These are phyloP conservation scores for Drosophila leonis DNA, from an alignment of 2,888 invertebrate species.

Conservation along the genomic window DNA sequence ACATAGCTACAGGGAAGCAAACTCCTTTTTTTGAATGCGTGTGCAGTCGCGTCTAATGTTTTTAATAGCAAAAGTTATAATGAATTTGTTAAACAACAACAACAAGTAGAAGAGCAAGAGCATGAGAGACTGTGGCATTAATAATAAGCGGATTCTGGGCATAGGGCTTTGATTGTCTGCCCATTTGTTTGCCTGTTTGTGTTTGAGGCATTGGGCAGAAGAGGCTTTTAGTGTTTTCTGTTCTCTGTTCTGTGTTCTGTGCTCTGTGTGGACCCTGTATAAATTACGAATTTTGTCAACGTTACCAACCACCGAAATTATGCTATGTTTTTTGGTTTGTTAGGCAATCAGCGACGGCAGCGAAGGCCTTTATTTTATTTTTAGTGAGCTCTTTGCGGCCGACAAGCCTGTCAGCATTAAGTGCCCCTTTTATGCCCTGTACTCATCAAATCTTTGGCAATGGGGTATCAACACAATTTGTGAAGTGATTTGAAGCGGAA, in stretches of 20 bases:
- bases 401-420: constrained; percentile 58
- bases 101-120: constrained; percentile 15
- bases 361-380: constrained; percentile 66
- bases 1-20: constrained; percentile 1
- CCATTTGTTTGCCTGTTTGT: constrained; percentile 32
- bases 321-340: constrained; percentile 69
- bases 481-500: background rate
- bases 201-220: constrained; percentile 3
- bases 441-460: background rate
- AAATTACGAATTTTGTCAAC: constrained; percentile 62
- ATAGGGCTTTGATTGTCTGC: constrained; percentile 58
- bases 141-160: constrained; percentile 43
- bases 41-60: constrained; percentile 73
- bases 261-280: constrained; percentile 32
- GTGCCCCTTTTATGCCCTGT: constrained; percentile 33
- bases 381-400: constrained; percentile 67
- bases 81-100: constrained; percentile 74
- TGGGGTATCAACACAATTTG: background rate
- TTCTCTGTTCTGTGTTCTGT: background rate
- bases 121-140: constrained; percentile 13
- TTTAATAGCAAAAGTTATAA: constrained; percentile 80
- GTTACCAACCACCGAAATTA: constrained; percentile 51
- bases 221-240: constrained; percentile 35
- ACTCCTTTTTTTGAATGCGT: constrained; percentile 55
- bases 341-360: constrained; percentile 68